phyloP scores from a whole-genome alignment of 2,888 invertebrate genomes.

The Gonocerus acuteangulatus region DNA sequence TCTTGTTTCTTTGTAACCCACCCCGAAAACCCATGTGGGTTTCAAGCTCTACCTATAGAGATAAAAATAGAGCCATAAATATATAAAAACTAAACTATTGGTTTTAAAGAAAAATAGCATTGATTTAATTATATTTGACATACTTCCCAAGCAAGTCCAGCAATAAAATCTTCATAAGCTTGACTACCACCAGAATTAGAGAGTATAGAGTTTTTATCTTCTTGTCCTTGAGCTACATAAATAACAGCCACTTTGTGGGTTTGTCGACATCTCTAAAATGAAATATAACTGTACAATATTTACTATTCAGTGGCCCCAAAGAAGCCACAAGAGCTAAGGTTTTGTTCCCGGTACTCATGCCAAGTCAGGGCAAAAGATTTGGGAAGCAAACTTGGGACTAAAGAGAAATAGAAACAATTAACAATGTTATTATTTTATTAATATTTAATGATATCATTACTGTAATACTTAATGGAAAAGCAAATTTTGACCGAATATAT shows the following conservation, averaged over 20 bases:
- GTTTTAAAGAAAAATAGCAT: too few species aligned
- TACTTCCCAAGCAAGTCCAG: constrained; percentile 64
- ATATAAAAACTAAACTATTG: too few species aligned
- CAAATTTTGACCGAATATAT: too few species aligned
- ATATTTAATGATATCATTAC: too few species aligned
- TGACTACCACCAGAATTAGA: constrained; percentile 87
- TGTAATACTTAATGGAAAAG: too few species aligned
- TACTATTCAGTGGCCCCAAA: too few species aligned
- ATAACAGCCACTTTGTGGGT: constrained; percentile 96
- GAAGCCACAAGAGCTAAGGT: too few species aligned
- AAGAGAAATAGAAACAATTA: too few species aligned
- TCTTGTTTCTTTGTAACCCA: constrained; percentile 76
- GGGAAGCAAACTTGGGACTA: too few species aligned
- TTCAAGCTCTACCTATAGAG: constrained; percentile 66
- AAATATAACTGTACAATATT: background rate
- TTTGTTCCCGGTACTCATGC: too few species aligned
- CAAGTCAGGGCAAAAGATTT: too few species aligned
- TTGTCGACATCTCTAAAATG: constrained; percentile 63
- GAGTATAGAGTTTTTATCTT: constrained; percentile 88
- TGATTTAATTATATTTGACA: background rate
- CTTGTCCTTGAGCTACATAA: constrained; percentile 95
- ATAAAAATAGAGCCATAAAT: background rate
- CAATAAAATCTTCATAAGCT: constrained; percentile 81
- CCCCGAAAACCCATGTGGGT: constrained; percentile 92
- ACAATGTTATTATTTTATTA: too few species aligned